Conservation (phyloP, 2,797 vertebrate genomes). For the Anguilla megastoma region DNA sequence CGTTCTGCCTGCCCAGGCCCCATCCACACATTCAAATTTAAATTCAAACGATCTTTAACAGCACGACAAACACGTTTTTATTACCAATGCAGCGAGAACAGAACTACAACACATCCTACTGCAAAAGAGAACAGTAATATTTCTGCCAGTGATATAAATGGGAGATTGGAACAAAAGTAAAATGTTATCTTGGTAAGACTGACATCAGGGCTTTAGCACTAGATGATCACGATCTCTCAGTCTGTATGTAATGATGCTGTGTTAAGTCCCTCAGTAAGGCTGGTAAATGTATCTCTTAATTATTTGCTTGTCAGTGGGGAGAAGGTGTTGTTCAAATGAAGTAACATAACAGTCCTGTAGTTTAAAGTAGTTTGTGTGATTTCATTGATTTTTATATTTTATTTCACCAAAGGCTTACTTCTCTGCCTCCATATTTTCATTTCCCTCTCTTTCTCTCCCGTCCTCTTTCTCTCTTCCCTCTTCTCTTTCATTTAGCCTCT, state of each 20-base stretch:
- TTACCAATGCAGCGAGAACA: not conserved
- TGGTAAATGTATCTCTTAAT: not conserved
- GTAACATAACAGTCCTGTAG: not conserved
- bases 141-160: not conserved
- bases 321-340: not conserved
- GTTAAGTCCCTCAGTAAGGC: too few species aligned
- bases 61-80: not conserved
- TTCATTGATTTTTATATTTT: too few species aligned
- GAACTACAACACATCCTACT: not conserved
- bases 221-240: too few species aligned
- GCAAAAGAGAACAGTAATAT: not conserved
- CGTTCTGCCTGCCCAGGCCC: not conserved
- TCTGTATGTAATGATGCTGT: not conserved
- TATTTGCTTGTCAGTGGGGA: not conserved
- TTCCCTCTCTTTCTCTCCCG: slow-evolving; percentile 4
- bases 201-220: not conserved
- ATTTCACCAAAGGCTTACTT: not conserved
- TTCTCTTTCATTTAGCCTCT: not conserved
- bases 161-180: not conserved
- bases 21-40: not conserved
- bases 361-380: not conserved
- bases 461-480: slow-evolving; percentile 31
- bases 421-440: not conserved
- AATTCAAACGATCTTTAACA: not conserved
- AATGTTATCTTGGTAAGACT: not conserved